Conservation (phyloP, 2,797 vertebrate species). For the Clarias laeviceps region DNA sequence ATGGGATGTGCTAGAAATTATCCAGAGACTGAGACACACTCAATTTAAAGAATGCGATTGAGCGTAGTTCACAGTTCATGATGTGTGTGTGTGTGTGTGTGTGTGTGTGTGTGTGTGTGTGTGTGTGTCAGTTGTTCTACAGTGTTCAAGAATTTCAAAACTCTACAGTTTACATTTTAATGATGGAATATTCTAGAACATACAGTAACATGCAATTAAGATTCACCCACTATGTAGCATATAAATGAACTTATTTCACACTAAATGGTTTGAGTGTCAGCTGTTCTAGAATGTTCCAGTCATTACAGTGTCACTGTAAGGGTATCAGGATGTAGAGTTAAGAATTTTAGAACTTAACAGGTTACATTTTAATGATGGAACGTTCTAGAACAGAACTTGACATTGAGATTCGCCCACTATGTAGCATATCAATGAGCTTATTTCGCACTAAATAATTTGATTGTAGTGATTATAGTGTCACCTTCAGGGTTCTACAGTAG, state of each 20-base stretch:
- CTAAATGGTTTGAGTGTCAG: too few relatives aligned
- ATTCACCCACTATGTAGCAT: background rate
- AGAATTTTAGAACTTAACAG: background rate
- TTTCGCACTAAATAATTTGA: background rate
- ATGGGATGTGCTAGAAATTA: too few relatives aligned
- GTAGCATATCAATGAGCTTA: background rate
- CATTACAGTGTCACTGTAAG: background rate
- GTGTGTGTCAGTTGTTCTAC: too few relatives aligned
- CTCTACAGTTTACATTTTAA: background rate
- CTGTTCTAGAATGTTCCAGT: background rate
- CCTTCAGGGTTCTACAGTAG: background rate
- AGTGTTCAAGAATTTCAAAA: too few relatives aligned
- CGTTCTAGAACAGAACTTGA: background rate
- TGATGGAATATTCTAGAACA: background rate
- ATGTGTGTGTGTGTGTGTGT: too few relatives aligned
- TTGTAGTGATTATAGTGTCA: background rate
- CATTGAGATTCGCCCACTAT: background rate
- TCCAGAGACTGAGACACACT: too few relatives aligned
- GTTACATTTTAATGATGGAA: background rate
- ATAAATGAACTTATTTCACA: too few relatives aligned
- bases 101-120: too few relatives aligned
- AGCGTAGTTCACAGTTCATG: too few relatives aligned
- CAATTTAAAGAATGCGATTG: too few relatives aligned
- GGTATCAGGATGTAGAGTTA: background rate
- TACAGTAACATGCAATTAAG: too few relatives aligned